phyloP scores from a whole-genome alignment of 1,140 invertebrate species.

The Bombus superbus region DNA sequence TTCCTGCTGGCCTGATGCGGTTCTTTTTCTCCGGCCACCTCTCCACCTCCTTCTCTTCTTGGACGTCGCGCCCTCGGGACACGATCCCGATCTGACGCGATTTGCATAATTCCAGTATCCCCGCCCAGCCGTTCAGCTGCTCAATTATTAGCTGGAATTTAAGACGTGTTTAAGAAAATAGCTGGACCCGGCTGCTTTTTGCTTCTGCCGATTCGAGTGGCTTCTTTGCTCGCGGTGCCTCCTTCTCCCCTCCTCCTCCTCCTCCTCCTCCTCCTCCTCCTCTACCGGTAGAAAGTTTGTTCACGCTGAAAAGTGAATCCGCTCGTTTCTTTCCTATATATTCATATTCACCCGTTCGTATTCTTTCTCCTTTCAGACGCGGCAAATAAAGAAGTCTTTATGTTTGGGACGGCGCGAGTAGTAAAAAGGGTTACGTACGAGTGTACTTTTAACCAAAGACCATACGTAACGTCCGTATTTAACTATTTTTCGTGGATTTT shows the following conservation, averaged over 20 bases:
- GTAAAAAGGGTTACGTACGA: no score
- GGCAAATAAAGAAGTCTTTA: no score
- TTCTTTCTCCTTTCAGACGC: not conserved
- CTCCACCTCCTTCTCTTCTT: conserved; percentile 55
- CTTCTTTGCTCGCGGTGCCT: conserved; percentile 34
- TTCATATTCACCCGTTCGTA: not conserved
- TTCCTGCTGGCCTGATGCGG: conserved; percentile 41
- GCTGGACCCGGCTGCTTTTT: conserved; percentile 73
- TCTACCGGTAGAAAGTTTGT: conserved; percentile 32
- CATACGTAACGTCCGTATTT: no score
- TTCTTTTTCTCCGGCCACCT: conserved; percentile 39
- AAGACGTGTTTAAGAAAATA: conserved; percentile 82
- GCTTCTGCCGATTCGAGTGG: conserved; percentile 72
- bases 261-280: not conserved
- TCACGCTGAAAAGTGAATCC: conserved; percentile 57
- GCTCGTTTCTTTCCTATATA: not conserved
- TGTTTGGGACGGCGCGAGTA: no score
- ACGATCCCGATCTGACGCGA: conserved; percentile 79
- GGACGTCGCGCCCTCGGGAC: conserved; percentile 77
- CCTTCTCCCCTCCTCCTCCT: conserved; percentile 7
- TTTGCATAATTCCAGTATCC: conserved; percentile 82
- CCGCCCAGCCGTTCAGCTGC: conserved; percentile 79
- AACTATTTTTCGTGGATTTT: no score
- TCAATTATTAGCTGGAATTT: conserved; percentile 82
- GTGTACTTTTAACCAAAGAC: no score